Evolutionary conservation across 2,797 vertebrate species (phyloP), one percentile per base, ranked within the genome.

Genomic region (Decapterus maruadsi): DNA sequence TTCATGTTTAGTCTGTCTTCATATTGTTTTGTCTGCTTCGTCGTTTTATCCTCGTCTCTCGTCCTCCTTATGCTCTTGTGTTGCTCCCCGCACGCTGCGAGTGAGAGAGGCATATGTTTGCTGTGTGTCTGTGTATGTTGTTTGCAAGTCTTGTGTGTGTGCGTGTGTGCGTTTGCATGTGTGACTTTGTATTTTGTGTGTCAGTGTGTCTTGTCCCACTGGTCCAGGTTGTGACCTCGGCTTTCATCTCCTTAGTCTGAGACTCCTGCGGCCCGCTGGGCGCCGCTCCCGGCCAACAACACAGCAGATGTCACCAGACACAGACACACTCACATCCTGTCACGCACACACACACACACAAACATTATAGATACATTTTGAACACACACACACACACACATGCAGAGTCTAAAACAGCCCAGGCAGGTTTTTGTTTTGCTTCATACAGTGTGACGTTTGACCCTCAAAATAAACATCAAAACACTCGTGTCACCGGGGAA

Each of bases 241-340:
- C 93, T 94, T 94, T 94, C 93, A 94, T 94, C 92, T 90, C 83
- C 84, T 90, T 88, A 81, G 81, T 91, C 85, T 81, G 89, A 90
- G 87, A 83, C 87, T 84, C 79, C 75, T 72, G 89, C 81, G 38
- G 78, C 90, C 92, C 14, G 86, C 90, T 82, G 92, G 0, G 90
- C 80, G 64, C 70, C 1, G 66, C 80, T 89, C 80, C 64, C 60
- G 40, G 89, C 92, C 92, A 93, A 84, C 91, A 88, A 87, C 76
- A 43, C 77, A 46, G 89, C 93, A 93, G 92, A 92, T 93, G 93
- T 93, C 93, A 90, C 89, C 85, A 90, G 80, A 90, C 55, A 74
- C 31, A 54, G 6, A 22, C 29, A 10, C 13, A 59, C 13, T 51
- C 8, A 6, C 31, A 6, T 36, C 22, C 50, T 45, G 7, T 64